Conservation (phyloP, 2,888 invertebrate genomes). For the Archaeoteleia sp. region DNA sequence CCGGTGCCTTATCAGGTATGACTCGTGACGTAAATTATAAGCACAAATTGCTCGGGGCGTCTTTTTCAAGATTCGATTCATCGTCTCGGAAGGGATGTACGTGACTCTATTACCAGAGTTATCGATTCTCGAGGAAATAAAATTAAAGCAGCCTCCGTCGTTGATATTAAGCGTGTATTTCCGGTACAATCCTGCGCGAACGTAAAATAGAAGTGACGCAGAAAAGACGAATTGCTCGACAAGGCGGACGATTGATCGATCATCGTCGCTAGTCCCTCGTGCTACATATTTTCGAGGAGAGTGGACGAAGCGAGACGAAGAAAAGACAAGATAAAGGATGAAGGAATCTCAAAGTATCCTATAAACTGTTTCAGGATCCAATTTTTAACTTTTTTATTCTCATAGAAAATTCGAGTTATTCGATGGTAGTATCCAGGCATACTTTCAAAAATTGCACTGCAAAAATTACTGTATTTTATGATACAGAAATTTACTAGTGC, state of each 20-base stretch:
- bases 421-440: too few species aligned
- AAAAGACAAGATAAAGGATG: conserved; percentile 41
- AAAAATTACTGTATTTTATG: too few species aligned
- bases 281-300: conserved; percentile 26
- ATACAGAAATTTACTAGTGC: too few species aligned
- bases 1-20: conserved; percentile 53
- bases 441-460: too few species aligned
- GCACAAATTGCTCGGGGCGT: conserved; percentile 64
- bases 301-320: conserved; percentile 13
- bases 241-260: conserved; percentile 51
- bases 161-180: conserved; percentile 54
- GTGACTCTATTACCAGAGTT: conserved; percentile 68
- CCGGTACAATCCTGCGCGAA: conserved; percentile 50
- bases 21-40: conserved; percentile 70
- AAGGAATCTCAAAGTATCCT: conserved; percentile 27
- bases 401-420: too few species aligned
- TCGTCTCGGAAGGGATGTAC: conserved; percentile 60
- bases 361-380: not conserved
- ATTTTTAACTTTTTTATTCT: too few species aligned
- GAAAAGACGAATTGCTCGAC: conserved; percentile 53
- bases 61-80: conserved; percentile 63
- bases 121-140: conserved; percentile 52
- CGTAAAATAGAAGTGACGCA: conserved; percentile 52
- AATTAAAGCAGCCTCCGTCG: conserved; percentile 52
- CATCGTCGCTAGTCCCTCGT: conserved; percentile 33